These are phyloP conservation scores for Xenops minutus DNA, from an alignment of 2,797 vertebrate genomes.

Conservation along the genomic window DNA sequence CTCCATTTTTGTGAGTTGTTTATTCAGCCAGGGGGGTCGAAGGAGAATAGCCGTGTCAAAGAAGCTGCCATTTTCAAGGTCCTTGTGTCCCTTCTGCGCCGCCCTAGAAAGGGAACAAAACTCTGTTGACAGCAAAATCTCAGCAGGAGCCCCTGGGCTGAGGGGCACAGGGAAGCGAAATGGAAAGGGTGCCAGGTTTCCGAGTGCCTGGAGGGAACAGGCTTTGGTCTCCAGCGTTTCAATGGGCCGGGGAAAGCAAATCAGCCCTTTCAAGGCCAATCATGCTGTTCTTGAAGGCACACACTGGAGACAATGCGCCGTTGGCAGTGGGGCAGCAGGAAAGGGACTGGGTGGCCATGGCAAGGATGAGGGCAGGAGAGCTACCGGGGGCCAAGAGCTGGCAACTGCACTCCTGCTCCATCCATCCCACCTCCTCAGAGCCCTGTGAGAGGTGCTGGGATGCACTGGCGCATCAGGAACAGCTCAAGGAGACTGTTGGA, in stretches of 20 bases:
- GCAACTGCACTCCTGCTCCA: rapidly evolving
- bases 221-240: slow-evolving; percentile 11
- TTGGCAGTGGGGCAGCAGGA: neutral
- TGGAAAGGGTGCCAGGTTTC: slow-evolving; percentile 60
- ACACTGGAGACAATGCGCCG: neutral
- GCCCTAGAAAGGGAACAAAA: slow-evolving; percentile 60
- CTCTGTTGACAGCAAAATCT: slow-evolving; percentile 61
- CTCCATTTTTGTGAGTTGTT: slow-evolving; percentile 37
- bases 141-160: slow-evolving; percentile 43
- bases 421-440: neutral
- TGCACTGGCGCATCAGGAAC: neutral
- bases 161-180: slow-evolving; percentile 1
- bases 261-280: slow-evolving; percentile 44
- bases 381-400: rapidly evolving
- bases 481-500: neutral
- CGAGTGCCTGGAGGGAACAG: slow-evolving; percentile 28
- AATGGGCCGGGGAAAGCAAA: slow-evolving; percentile 41
- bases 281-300: neutral
- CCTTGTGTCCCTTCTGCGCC: slow-evolving; percentile 15
- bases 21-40: slow-evolving; percentile 43
- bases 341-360: slow-evolving; percentile 30
- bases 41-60: slow-evolving; percentile 50
- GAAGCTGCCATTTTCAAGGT: slow-evolving; percentile 56
- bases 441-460: neutral
- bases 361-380: neutral